phyloP scores from a whole-genome alignment of 2,797 vertebrate species.

The Xiphorhynchus erythropygius region DNA sequence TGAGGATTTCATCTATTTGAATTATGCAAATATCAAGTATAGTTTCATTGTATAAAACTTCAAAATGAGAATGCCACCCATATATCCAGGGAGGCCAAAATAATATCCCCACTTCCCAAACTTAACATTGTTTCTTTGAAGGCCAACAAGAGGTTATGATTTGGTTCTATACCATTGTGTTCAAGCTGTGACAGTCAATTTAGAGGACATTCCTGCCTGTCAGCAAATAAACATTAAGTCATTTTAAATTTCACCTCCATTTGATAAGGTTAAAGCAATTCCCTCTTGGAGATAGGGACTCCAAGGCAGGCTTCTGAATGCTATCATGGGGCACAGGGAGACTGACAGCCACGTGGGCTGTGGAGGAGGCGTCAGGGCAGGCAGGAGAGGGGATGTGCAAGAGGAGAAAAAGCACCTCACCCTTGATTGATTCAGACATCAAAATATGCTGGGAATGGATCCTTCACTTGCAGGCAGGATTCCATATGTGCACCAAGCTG shows the following conservation, averaged over 20 bases:
- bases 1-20: constrained; percentile 54
- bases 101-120: not conserved
- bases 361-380: not conserved
- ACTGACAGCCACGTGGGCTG: not conserved
- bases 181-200: constrained; percentile 27
- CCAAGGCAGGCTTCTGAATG: not conserved
- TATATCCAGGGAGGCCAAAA: not conserved
- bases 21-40: constrained; percentile 62
- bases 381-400: not conserved
- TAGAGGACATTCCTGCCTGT: constrained; percentile 26
- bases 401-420: not conserved
- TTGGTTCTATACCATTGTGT: not conserved
- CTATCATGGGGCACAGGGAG: not conserved
- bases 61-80: constrained; percentile 22
- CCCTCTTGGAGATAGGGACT: not conserved
- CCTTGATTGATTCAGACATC: not conserved
- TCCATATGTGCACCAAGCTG: not conserved
- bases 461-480: not conserved
- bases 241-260: constrained; percentile 56
- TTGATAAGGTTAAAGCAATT: constrained; percentile 62
- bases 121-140: constrained; percentile 21
- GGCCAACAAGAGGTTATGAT: constrained; percentile 23
- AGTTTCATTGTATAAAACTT: constrained; percentile 33
- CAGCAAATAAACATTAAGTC: constrained; percentile 49
- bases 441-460: not conserved